These are phyloP conservation scores for Lucifuga dentata DNA, from an alignment of 2,113 vertebrate species.

Conservation along the genomic window DNA sequence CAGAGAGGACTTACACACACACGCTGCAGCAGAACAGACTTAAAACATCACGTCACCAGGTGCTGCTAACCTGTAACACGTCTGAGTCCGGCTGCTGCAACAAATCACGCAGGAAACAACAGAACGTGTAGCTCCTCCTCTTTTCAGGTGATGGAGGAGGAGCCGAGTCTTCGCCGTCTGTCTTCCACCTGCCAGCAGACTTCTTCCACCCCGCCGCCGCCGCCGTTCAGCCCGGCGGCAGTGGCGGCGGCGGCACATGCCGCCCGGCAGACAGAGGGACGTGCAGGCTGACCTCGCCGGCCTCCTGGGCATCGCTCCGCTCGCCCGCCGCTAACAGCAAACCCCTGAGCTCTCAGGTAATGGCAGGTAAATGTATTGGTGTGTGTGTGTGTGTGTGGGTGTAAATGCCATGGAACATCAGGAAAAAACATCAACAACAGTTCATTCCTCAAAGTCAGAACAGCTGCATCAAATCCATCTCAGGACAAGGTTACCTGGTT, in stretches of 20 bases:
- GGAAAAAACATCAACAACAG: not conserved
- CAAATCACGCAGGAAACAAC: too few species aligned
- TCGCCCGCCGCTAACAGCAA: conserved; percentile 89
- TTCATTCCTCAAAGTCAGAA: too few species aligned
- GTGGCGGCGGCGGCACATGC: conserved; percentile 69
- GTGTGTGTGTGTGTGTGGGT: conserved; percentile 14
- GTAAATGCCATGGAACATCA: not conserved
- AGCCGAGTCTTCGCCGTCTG: conserved; percentile 51
- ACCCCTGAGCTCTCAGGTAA: conserved; percentile 87
- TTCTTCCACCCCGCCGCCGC: conserved; percentile 90
- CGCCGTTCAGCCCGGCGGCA: conserved; percentile 72
- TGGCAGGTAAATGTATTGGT: not conserved
- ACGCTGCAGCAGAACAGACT: too few species aligned
- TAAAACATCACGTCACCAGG: too few species aligned
- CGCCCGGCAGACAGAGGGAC: conserved; percentile 62
- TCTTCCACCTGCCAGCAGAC: conserved; percentile 87
- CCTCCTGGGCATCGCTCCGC: conserved; percentile 91
- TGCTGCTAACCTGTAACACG: too few species aligned
- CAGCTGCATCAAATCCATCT: too few species aligned
- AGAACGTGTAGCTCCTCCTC: too few species aligned
- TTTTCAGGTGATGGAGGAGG: conserved; percentile 53
- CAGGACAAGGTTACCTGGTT: too few species aligned
- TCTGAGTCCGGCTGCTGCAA: too few species aligned
- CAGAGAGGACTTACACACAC: too few species aligned
- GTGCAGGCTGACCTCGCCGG: conserved; percentile 86